Conservation (phyloP, 1,140 invertebrate species). For the Pissodes strobi region DNA sequence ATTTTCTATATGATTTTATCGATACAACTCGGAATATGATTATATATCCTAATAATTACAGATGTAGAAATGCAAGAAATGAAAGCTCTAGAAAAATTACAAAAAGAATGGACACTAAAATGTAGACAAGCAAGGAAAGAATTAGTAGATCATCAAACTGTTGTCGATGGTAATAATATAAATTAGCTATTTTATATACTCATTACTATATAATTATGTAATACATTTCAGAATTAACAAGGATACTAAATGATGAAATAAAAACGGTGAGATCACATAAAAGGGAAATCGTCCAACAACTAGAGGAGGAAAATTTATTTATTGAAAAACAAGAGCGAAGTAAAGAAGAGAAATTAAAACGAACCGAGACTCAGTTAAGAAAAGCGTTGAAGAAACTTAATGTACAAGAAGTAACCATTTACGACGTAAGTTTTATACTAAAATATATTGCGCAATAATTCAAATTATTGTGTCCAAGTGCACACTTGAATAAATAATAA, state of each 20-base stretch:
- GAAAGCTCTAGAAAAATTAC: constrained; percentile 46
- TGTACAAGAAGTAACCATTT: constrained; percentile 35
- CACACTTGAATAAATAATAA: no score
- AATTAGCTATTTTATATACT: no score
- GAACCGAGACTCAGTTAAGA: constrained; percentile 45
- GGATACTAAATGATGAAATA: constrained; percentile 35
- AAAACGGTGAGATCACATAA: constrained; percentile 26
- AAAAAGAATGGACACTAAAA: constrained; percentile 29
- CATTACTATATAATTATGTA: no score
- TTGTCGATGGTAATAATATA: constrained; percentile 40
- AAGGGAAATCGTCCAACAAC: constrained; percentile 29
- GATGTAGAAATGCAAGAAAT: constrained; percentile 45
- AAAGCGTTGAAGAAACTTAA: constrained; percentile 39
- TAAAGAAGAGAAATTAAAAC: constrained; percentile 53
- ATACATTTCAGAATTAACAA: constrained; percentile 35
- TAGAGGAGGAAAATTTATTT: constrained; percentile 51
- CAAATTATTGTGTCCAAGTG: no score
- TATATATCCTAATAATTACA: no score
- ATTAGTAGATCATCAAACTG: constrained; percentile 32
- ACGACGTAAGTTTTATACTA: constrained; percentile 46
- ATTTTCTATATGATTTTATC: no score
- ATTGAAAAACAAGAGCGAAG: constrained; percentile 49
- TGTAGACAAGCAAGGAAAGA: constrained; percentile 35
- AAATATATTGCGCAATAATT: no score
- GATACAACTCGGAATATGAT: no score